A percentile compares a stretch with the other conserved stretches of the same genome.
These are phyloP conservation scores for Adelosebastes latens DNA, from an alignment of 2,797 vertebrate genomes.

Conservation along the genomic window DNA sequence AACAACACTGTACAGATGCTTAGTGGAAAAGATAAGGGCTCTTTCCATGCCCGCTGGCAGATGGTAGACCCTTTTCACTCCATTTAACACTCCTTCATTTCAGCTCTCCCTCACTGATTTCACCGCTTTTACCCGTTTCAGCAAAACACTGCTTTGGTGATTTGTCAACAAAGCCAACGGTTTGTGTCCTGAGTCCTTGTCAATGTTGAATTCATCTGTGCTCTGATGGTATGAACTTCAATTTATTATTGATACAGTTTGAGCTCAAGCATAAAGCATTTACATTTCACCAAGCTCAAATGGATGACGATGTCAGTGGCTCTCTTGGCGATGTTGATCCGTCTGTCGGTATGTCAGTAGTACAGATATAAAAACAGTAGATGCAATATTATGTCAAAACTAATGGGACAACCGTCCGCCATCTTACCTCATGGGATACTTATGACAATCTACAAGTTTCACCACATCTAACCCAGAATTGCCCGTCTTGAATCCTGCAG, in stretches of 20 bases:
- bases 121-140: conserved; percentile 37
- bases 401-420: too few relatives aligned
- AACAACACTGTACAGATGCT: conserved; percentile 74
- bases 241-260: background rate
- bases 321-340: background rate
- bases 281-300: background rate
- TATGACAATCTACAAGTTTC: accelerated
- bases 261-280: background rate
- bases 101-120: conserved; percentile 39
- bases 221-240: background rate
- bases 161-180: background rate
- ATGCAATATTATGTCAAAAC: too few relatives aligned
- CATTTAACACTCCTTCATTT: conserved; percentile 68
- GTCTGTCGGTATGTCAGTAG: background rate
- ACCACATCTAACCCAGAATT: too few relatives aligned
- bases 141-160: conserved; percentile 15
- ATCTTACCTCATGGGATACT: too few relatives aligned
- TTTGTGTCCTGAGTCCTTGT: background rate
- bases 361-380: too few relatives aligned
- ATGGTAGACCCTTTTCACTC: conserved; percentile 76
- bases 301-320: background rate
- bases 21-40: conserved; percentile 44
- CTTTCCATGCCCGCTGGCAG: conserved; percentile 66
- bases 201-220: background rate
- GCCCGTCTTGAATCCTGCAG: too few relatives aligned